phyloP scores from a whole-genome alignment of 1,140 invertebrate genomes.

The Venustaconcha ellipsiformis region DNA sequence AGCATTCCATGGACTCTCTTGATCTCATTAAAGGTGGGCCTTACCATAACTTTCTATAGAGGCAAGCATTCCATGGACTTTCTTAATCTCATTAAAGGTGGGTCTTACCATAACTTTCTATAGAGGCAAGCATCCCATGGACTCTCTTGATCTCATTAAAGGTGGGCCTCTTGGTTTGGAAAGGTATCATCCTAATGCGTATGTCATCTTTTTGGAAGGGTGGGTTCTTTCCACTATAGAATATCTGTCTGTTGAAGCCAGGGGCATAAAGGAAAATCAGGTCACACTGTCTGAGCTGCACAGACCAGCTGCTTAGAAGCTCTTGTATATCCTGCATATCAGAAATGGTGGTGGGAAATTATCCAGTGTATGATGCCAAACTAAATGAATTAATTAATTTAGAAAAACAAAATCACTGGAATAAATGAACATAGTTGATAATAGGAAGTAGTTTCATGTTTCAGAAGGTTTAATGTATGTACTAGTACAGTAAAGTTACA shows the following conservation, averaged over 20 bases:
- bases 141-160: constrained; percentile 85
- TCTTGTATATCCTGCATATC: constrained; percentile 83
- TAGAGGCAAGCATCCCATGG: constrained; percentile 78
- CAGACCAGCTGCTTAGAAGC: constrained; percentile 78
- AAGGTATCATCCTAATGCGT: constrained; percentile 81
- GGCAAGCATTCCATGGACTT: constrained; percentile 80
- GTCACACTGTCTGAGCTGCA: constrained; percentile 77
- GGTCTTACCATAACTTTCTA: constrained; percentile 83
- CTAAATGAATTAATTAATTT: too few species aligned
- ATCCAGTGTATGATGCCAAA: not conserved
- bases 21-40: constrained; percentile 84
- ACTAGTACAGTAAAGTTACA: too few species aligned
- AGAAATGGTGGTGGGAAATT: not conserved
- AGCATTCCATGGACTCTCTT: constrained; percentile 81
- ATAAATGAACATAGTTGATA: too few species aligned
- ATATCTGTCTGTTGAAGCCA: constrained; percentile 77
- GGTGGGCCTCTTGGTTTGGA: constrained; percentile 85
- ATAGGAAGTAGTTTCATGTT: too few species aligned
- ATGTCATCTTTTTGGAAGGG: constrained; percentile 79
- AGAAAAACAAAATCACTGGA: too few species aligned
- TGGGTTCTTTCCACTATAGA: constrained; percentile 83
- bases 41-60: constrained; percentile 80
- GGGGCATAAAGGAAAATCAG: constrained; percentile 85
- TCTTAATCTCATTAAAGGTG: constrained; percentile 83
- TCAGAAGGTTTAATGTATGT: too few species aligned